Percentiles rank a stretch among this genome's conserved stretches.
These are phyloP conservation scores for Periplaneta americana DNA, from an alignment of 1,140 invertebrate genomes.

Conservation along the genomic window DNA sequence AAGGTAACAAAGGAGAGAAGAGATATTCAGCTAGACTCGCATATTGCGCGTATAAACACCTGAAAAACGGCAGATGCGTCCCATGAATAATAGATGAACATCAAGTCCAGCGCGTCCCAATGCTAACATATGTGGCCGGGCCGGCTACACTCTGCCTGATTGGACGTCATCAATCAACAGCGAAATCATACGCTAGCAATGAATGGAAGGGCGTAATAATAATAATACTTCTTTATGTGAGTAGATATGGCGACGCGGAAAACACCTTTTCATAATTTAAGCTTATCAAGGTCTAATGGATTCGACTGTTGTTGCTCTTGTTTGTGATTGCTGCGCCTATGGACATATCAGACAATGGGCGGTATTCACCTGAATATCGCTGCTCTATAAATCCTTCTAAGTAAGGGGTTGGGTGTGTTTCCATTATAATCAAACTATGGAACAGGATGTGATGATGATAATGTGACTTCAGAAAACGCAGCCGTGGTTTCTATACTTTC, in stretches of 20 bases:
- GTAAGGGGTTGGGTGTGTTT: not conserved
- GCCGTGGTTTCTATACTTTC: not conserved
- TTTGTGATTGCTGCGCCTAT: not conserved
- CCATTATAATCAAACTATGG: not conserved
- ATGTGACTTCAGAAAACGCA: not conserved
- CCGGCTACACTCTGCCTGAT: not conserved
- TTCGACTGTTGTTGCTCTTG: not conserved
- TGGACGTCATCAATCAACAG: not conserved
- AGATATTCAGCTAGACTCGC: not conserved
- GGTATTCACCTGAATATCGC: not conserved
- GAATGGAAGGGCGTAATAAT: not conserved
- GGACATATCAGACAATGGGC: not conserved
- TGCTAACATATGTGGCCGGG: not conserved
- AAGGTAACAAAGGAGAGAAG: not conserved
- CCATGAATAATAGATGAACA: not conserved
- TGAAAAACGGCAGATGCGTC: not conserved
- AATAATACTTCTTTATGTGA: not conserved
- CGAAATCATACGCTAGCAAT: not conserved
- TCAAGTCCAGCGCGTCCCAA: not conserved
- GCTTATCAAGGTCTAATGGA: not conserved
- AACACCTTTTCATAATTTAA: not conserved
- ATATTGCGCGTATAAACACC: not conserved
- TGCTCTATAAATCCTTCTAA: too few relatives aligned
- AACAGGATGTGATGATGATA: not conserved
- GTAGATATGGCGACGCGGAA: not conserved